A percentile compares a stretch with the other conserved stretches of the same genome.
Evolutionary conservation across 2,888 invertebrate species (phyloP).

Genomic region (Dicyrtomina minuta): DNA sequence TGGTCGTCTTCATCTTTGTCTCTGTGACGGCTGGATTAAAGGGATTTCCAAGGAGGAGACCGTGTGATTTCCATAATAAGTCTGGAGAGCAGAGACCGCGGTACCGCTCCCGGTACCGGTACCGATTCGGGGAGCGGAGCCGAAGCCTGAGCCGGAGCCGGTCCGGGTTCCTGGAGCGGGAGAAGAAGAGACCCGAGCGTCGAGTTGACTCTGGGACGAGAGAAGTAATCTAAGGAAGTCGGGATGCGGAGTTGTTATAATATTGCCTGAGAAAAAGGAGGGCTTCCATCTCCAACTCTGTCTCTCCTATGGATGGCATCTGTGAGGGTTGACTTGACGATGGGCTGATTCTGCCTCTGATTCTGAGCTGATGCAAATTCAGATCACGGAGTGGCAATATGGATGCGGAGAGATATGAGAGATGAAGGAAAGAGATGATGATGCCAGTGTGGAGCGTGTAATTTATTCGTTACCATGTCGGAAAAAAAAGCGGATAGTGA

Average conservation of each 20-base stretch:
- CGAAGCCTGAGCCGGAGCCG: neutral
- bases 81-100: neutral
- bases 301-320: too few species aligned
- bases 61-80: slow-evolving; percentile 30
- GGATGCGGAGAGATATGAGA: slow-evolving; percentile 34
- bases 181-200: slow-evolving; percentile 1
- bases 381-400: slow-evolving; percentile 53
- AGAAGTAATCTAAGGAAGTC: slow-evolving; percentile 14
- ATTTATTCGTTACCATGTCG: slow-evolving; percentile 49
- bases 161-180: too few species aligned
- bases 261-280: slow-evolving; percentile 12
- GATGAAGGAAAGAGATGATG: slow-evolving; percentile 42
- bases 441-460: slow-evolving; percentile 45
- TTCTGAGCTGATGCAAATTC: slow-evolving; percentile 48
- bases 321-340: slow-evolving; percentile 41
- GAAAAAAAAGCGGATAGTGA: slow-evolving; percentile 45
- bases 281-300: too few species aligned
- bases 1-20: too few species aligned
- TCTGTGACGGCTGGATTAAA: slow-evolving; percentile 24
- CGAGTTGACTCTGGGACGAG: neutral
- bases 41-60: slow-evolving; percentile 19
- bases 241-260: neutral
- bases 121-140: neutral
- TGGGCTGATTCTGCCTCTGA: slow-evolving; percentile 45
- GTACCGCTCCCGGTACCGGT: neutral